Evolutionary conservation across 2,888 invertebrate genomes (phyloP), one percentile per base, ranked within the genome.

Genomic region (Adelphocoris suturalis): DNA sequence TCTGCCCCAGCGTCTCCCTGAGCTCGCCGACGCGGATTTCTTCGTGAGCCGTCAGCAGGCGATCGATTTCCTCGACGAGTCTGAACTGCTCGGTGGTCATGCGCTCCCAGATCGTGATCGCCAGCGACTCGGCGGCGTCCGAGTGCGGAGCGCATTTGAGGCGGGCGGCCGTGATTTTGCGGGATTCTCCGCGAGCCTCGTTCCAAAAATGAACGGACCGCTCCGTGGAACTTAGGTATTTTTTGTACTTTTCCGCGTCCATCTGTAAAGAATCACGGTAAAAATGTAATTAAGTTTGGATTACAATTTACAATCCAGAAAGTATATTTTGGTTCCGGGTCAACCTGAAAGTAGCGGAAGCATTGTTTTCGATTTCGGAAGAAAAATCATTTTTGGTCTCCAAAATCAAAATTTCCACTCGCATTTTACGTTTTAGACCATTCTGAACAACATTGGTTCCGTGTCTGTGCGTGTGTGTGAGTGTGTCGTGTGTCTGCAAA

Each of bases 161-260:
- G 37, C 82, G 87, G 12, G 75, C 61, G 23, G 88, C 82, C 19
- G 90, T 57, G 48, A 90, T 90, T 76, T 82, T 88, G 13, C 88
- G 48, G 14, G 75, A 81, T 57, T 75, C 88, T 13, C 88, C 84
- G 48, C 78, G 61, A 9, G 81, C 75, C 28, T 88, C 68, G 27
- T 84, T 84, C 90, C 90, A 90, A 57, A 90, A 90, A 14, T 81
- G 82, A 0, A 90, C 47, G 23, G 90, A 90, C 76, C 82, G 68
- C 68, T 68, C 68, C 68, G 23, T 68, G 5, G 68, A 68, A 23
- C 68, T 68, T 4, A 68, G 12, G 23, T 68, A 68, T 23, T 68
- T 68, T 23, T 68, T 68, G 27, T 68, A 23, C 68, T 19, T 68
- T 23, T 23, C 23, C 5, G 68, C 68, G 23, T 68, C 68, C 57